phyloP scores from a whole-genome alignment of 2,797 vertebrate species.

The Sebastolobus alascanus region DNA sequence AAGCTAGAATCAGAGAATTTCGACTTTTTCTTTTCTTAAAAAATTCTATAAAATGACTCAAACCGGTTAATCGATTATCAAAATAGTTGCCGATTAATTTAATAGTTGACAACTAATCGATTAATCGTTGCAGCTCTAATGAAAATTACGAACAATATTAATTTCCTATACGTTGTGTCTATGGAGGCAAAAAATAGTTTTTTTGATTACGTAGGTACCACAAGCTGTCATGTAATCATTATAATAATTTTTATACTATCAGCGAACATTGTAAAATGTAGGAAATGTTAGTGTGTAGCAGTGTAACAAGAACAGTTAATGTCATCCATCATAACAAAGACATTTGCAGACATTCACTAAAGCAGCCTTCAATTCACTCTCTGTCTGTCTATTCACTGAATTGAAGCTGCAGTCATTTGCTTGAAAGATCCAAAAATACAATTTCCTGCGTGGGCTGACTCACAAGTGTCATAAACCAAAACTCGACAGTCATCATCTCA shows the following conservation, averaged over 20 bases:
- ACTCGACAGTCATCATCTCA: conserved; percentile 31
- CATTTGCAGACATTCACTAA: conserved; percentile 7
- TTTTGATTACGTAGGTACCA: background rate
- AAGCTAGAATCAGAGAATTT: too few species aligned
- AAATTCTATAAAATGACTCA: too few species aligned
- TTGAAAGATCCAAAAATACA: conserved; percentile 17
- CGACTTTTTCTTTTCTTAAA: too few species aligned
- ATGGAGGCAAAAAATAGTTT: background rate
- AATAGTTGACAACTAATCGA: too few species aligned
- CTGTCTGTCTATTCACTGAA: conserved; percentile 3
- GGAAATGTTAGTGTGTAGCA: background rate
- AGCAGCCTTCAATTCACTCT: conserved; percentile 6
- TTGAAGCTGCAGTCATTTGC: conserved; percentile 19
- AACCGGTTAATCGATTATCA: too few species aligned
- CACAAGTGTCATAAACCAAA: conserved; percentile 19
- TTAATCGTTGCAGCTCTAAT: too few species aligned
- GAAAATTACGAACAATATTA: background rate
- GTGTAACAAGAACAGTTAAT: background rate
- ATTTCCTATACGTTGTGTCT: background rate
- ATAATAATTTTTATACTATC: background rate
- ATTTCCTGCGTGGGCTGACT: conserved; percentile 12
- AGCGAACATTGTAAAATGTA: background rate
- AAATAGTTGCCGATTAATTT: too few species aligned
- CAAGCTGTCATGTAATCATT: background rate
- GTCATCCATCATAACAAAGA: conserved; percentile 1